These are phyloP conservation scores for Neoascia interrupta DNA, from an alignment of 2,888 invertebrate species.

Conservation along the genomic window DNA sequence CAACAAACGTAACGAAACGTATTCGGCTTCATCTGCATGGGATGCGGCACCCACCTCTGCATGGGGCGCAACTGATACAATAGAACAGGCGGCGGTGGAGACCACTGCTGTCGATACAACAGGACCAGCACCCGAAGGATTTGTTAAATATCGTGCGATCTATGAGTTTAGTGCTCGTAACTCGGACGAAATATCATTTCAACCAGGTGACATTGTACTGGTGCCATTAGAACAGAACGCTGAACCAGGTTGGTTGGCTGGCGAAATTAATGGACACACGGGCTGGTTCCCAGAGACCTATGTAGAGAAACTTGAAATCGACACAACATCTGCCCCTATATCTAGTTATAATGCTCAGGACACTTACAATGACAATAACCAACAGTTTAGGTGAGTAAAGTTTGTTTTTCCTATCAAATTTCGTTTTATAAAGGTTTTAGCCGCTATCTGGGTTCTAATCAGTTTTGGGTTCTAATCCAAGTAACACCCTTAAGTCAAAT, in stretches of 20 bases:
- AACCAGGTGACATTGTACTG: conserved; percentile 94
- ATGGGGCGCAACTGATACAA: conserved; percentile 75
- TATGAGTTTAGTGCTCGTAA: conserved; percentile 97
- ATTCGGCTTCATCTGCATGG: conserved; percentile 81
- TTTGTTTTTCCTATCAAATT: too few species aligned
- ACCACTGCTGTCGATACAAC: conserved; percentile 72
- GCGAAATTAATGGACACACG: conserved; percentile 92
- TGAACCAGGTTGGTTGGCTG: conserved; percentile 98
- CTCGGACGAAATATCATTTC: conserved; percentile 94
- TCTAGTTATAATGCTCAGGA: conserved; percentile 72
- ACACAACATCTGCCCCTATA: conserved; percentile 57
- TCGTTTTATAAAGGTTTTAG: too few species aligned
- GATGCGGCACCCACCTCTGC: conserved; percentile 75
- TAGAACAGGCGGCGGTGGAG: conserved; percentile 57
- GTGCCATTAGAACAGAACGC: conserved; percentile 88
- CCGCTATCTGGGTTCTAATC: too few species aligned
- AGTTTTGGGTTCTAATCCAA: background rate
- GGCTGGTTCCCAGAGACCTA: conserved; percentile 99
- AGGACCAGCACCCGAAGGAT: conserved; percentile 80
- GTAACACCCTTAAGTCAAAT: too few species aligned
- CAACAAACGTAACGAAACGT: conserved; percentile 79
- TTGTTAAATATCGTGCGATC: conserved; percentile 90
- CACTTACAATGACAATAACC: conserved; percentile 77
- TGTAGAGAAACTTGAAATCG: conserved; percentile 86
- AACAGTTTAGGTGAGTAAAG: conserved; percentile 81